Conservation (phyloP, 2,113 vertebrate genomes). For the Strigops habroptila region DNA sequence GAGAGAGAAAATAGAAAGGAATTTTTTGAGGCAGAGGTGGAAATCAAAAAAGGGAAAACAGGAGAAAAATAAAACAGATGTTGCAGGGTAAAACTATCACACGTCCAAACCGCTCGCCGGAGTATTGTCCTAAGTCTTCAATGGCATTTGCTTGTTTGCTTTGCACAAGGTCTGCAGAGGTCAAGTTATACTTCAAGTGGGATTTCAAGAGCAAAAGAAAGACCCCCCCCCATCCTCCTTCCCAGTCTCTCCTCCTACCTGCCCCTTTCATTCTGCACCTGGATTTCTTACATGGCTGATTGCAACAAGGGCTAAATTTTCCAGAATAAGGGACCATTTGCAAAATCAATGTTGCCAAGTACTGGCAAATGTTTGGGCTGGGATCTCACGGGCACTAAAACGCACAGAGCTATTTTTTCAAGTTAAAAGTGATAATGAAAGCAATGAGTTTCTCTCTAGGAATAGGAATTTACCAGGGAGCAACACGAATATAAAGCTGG, state of each 20-base stretch:
- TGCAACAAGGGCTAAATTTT: neutral
- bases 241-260: neutral
- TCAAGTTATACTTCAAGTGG: constrained; percentile 43
- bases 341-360: neutral
- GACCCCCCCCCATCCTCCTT: neutral
- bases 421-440: rapidly evolving
- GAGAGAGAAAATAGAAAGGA: constrained; percentile 69
- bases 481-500: neutral
- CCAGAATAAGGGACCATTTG: neutral
- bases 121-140: constrained; percentile 17
- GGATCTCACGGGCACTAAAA: neutral
- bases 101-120: neutral
- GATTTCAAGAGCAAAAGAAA: neutral
- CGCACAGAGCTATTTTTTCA: neutral
- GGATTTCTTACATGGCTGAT: neutral
- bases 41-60: constrained; percentile 11
- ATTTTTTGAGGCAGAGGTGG: constrained; percentile 3
- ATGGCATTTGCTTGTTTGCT: constrained; percentile 25
- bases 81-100: constrained; percentile 9
- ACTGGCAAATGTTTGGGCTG: neutral
- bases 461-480: neutral
- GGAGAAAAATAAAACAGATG: neutral
- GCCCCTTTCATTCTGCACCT: neutral
- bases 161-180: constrained; percentile 20
- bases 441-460: neutral